These are phyloP conservation scores for Drosophila arawakana DNA, from an alignment of 1,140 invertebrate genomes.

Conservation along the genomic window DNA sequence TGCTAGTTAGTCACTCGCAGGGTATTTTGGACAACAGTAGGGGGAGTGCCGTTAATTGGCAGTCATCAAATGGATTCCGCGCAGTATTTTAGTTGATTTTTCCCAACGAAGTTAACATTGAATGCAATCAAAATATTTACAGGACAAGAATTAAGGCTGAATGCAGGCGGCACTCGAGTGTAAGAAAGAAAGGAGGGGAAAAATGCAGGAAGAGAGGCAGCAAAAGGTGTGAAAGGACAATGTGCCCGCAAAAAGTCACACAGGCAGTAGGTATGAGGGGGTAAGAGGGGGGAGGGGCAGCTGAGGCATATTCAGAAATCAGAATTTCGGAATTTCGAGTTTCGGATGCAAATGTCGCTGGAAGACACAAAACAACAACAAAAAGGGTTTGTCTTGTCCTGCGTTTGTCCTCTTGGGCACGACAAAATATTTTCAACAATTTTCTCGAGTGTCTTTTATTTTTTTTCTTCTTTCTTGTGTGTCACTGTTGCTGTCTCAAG, in stretches of 20 bases:
- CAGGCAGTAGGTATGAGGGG: constrained; percentile 10
- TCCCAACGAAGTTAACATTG: constrained; percentile 6
- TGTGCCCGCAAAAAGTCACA: constrained; percentile 40
- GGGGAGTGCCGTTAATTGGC: constrained; percentile 21
- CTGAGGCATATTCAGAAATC: not conserved
- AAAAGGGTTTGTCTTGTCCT: constrained; percentile 36
- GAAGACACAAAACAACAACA: constrained; percentile 3
- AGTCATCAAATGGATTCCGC: constrained; percentile 24
- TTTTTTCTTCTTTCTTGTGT: not conserved
- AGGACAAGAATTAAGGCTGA: constrained; percentile 20
- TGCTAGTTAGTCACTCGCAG: constrained; percentile 58
- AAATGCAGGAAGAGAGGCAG: not conserved
- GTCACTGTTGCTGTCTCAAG: constrained; percentile 25
- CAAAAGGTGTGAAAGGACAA: constrained; percentile 76
- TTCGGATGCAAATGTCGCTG: constrained; percentile 34
- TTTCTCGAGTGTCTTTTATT: constrained; percentile 72
- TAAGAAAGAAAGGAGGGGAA: not conserved
- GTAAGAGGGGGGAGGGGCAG: constrained; percentile 13
- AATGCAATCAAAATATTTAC: constrained; percentile 79
- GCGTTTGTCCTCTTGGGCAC: constrained; percentile 36
- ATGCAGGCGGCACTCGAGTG: no score
- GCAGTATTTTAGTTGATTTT: constrained; percentile 4
- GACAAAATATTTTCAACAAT: constrained; percentile 76
- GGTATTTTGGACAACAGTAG: not conserved
- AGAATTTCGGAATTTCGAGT: no score